These are phyloP conservation scores for Vombatus ursinus DNA, from an alignment of 2,113 vertebrate genomes.

Conservation along the genomic window DNA sequence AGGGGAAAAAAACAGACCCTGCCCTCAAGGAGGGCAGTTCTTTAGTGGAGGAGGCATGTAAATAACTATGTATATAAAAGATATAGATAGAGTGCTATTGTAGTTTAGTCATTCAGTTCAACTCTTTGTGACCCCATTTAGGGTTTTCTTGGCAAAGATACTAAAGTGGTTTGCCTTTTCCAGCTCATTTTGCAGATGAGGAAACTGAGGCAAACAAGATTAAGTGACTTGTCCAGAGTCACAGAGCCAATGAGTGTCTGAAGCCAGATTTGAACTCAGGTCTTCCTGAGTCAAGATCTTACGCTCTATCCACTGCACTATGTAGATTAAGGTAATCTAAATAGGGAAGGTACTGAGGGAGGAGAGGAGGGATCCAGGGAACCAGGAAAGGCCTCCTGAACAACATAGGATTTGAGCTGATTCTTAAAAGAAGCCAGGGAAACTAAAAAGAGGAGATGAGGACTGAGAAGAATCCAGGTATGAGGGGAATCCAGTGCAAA, in stretches of 20 bases:
- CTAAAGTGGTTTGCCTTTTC: neutral
- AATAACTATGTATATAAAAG: too few relatives aligned
- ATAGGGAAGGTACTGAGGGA: too few relatives aligned
- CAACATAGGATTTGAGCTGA: too few relatives aligned
- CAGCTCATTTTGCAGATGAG: neutral
- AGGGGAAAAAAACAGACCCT: neutral
- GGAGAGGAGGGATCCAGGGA: too few relatives aligned
- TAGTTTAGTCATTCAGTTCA: too few relatives aligned
- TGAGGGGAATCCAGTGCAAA: neutral
- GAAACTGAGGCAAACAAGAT: neutral
- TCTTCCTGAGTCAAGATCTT: neutral
- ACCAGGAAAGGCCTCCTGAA: too few relatives aligned
- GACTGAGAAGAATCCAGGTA: neutral
- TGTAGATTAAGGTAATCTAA: neutral
- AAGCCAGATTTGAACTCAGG: too few relatives aligned
- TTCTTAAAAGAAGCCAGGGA: too few relatives aligned
- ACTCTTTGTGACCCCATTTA: too few relatives aligned
- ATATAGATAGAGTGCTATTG: too few relatives aligned
- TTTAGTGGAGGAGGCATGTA: too few relatives aligned
- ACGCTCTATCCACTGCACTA: neutral
- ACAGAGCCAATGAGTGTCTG: neutral
- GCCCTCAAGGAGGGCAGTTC: accelerated
- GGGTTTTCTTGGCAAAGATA: neutral
- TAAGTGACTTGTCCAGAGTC: neutral
- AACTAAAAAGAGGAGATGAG: too few relatives aligned